Conservation (phyloP, 2,797 vertebrate species). For the Brotula barbata region DNA sequence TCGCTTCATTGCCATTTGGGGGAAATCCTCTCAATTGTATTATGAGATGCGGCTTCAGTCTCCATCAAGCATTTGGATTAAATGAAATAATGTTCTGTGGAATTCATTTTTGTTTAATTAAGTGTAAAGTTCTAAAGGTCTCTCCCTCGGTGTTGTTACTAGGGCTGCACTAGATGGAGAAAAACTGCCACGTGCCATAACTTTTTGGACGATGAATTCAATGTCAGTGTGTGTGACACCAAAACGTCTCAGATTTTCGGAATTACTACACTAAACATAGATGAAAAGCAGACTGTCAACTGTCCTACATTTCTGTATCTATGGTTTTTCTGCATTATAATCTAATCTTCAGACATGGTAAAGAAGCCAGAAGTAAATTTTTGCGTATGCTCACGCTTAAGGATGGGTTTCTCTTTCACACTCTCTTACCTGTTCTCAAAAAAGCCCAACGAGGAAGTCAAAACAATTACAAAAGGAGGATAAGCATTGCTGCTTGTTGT, state of each 20-base stretch:
- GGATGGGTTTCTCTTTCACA: slow-evolving; percentile 22
- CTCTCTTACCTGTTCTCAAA: slow-evolving; percentile 24
- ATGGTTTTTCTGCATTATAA: slow-evolving; percentile 1
- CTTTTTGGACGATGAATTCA: no score
- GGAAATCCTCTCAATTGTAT: slow-evolving; percentile 50
- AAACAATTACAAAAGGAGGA: slow-evolving; percentile 40
- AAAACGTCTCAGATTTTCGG: no score
- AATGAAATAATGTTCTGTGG: slow-evolving; percentile 32
- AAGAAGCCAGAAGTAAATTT: slow-evolving; percentile 4
- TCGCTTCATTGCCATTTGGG: slow-evolving; percentile 31
- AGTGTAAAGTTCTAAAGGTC: slow-evolving; percentile 26
- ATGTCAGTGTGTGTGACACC: no score
- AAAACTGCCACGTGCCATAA: no score
- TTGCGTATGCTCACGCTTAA: slow-evolving; percentile 14
- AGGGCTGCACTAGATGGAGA: no score
- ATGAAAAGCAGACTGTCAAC: no score
- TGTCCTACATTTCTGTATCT: no score
- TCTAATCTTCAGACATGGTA: slow-evolving; percentile 6
- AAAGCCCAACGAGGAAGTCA: slow-evolving; percentile 21
- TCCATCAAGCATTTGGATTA: slow-evolving; percentile 44
- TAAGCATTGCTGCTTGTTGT: slow-evolving; percentile 1
- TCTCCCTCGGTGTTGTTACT: background rate
- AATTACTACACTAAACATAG: no score
- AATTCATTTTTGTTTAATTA: slow-evolving; percentile 43
- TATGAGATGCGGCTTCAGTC: slow-evolving; percentile 25